These are phyloP conservation scores for Macaria notata DNA, from an alignment of 2,888 invertebrate species.

Conservation along the genomic window DNA sequence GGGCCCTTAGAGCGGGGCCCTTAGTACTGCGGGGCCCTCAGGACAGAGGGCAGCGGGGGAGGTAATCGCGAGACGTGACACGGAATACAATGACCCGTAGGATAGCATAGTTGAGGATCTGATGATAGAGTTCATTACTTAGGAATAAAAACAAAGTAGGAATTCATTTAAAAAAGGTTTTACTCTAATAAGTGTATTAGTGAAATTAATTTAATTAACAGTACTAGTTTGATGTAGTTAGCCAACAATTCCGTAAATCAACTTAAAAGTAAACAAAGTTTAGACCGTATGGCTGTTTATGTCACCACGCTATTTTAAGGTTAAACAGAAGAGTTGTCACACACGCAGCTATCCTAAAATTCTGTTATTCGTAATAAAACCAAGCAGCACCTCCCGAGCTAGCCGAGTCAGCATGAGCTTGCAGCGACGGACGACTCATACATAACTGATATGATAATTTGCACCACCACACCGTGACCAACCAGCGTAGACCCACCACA, in stretches of 20 bases:
- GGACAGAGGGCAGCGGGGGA: slow-evolving; percentile 26
- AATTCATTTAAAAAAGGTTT: no score
- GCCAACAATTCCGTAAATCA: no score
- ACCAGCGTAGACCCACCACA: no score
- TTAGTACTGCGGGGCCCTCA: slow-evolving; percentile 7
- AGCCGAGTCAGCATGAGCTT: slow-evolving; percentile 17
- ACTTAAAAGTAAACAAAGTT: no score
- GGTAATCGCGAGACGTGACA: slow-evolving; percentile 56
- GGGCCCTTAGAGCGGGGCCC: slow-evolving; percentile 45
- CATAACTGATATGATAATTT: slow-evolving; percentile 44
- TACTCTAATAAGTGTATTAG: no score
- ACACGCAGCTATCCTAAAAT: no score
- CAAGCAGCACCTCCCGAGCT: neutral
- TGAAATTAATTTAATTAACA: no score
- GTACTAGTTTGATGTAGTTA: no score
- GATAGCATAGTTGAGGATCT: slow-evolving; percentile 9
- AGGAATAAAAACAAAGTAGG: no score
- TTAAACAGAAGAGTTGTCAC: no score
- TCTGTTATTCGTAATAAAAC: slow-evolving; percentile 4
- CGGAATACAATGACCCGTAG: slow-evolving; percentile 43
- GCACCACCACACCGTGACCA: neutral
- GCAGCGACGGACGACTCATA: slow-evolving; percentile 31
- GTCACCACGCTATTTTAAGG: no score
- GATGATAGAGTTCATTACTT: neutral
- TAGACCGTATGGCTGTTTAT: no score